Evolutionary conservation across 2,888 invertebrate genomes (phyloP), one percentile per base, ranked within the genome.

Genomic region (Nomada hirtipes): DNA sequence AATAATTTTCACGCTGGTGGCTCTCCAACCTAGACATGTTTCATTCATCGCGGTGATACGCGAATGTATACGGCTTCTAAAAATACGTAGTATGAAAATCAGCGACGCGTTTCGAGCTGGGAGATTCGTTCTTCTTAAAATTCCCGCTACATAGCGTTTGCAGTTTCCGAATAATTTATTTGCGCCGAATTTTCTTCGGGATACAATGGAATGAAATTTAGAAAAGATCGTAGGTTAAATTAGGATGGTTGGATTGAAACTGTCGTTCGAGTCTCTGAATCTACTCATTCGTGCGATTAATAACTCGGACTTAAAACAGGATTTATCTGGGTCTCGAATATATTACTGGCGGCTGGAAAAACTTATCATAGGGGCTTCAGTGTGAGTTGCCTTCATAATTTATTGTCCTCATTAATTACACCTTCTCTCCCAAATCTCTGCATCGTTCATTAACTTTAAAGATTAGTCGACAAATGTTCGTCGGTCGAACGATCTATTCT

Each of bases 11-110:
- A 7, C 11, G 50, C 4, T 18, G 36, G 36, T 36, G 36, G 50
- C 15, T 23, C 29, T 29, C 9, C 7, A 20, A 50, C n/a, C 18
- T 52, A 29, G 23, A n/a, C 50, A 65, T 65, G 65, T 65, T 65
- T 65, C 65, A 65, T 65, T 65, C 65, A 65, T 50, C 50, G 50
- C 10, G 50, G 26, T 26, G 64, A 64, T 65, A 65, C 29, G 29
- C 50, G 67, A 36, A 20, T 10, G 23, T 63, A n/a, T 42, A 55
- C 15, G 36, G 36, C 11, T 23, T 57, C 59, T 47, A 47, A 69
- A 59, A 69, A 69, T 47, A 69, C 36, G 36, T 36, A 1, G 29
- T 44, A 26, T 47, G 69, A 36, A 69, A 69, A 69, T 47, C 59
- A 23, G 3, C 36, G 20, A 20, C 9, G 20, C 59, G 59, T 26